Base-by-base conservation (phyloP, 2,888 invertebrate species). In the Coelopa pilipes region DNA sequence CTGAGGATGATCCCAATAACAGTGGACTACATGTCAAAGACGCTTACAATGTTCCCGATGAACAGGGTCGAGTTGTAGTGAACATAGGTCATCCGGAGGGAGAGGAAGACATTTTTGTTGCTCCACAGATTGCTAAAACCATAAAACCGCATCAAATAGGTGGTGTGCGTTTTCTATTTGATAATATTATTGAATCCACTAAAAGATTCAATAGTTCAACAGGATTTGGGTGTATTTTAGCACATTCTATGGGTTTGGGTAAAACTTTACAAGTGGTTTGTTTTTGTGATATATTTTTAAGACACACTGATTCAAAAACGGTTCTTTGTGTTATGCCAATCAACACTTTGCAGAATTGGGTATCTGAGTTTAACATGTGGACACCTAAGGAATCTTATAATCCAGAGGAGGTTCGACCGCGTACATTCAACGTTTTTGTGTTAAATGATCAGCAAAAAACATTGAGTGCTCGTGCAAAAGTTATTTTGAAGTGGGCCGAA, bases 161-260 rank as follows among this genome's bases (percentile, higher is more conserved):
- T 70, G 97, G 97, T n/a, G 93, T 97, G 17, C 90, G 98, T 74
- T 99, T 99, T 87, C 89, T 99, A 71, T 99, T 96, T 86, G 98
- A 99, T 88, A 99, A 99, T 86, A 93, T 99, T 34, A 94, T 99
- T 79, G 99, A 99, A 88, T 97, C 97, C 21, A 91, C 95, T 62
- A 93, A 93, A 76, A 90, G 97, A 79, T 99, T 94, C 87, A 94
- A 94, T 72, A 94, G 92, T 17, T 95, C 95, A 0, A 91, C 93
- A 2, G 98, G 99, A 13, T 98, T 99, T 87, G 99, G 99, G 15
- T 99, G 99, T 86, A 98, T 99, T 81, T 89, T 99, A 70, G 99
- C 99, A 0, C 99, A 99, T 89, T 97, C 97, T 62, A 99, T 99
- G 99, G 99, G 99, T 1, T 90, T 99, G 46, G 99, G 99, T n/a